Evolutionary conservation across 2,113 vertebrate species (phyloP).

Genomic region (Ammodramus savannarum): DNA sequence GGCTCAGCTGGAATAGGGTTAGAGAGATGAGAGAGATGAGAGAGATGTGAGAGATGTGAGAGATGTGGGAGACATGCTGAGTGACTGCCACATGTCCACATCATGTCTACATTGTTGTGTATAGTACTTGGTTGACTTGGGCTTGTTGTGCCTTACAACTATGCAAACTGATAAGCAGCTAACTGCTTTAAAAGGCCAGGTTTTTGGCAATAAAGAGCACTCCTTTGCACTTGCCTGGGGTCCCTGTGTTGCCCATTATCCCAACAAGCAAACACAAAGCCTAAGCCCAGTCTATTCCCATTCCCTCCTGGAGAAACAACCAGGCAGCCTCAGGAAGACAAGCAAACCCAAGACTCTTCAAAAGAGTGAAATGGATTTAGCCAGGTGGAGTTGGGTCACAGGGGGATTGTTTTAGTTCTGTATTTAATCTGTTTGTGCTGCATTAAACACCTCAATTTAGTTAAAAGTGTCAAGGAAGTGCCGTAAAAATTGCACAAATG

Average conservation of each 20-base stretch:
- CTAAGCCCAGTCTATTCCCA: neutral
- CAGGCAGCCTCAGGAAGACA: neutral
- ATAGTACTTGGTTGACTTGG: neutral
- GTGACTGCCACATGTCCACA: neutral
- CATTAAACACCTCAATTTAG: neutral
- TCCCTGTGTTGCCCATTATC: accelerated
- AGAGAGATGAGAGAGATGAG: neutral
- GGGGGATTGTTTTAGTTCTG: neutral
- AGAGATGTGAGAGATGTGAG: neutral
- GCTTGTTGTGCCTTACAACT: neutral
- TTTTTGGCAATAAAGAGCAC: neutral
- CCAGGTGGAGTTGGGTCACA: neutral
- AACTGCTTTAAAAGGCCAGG: accelerated
- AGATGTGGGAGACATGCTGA: neutral
- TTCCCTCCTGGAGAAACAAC: neutral
- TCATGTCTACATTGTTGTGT: neutral
- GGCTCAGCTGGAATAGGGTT: neutral
- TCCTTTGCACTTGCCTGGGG: neutral
- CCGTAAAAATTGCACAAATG: neutral
- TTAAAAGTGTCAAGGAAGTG: neutral
- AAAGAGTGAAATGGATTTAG: neutral
- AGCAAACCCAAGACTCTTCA: neutral
- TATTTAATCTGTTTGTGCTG: neutral
- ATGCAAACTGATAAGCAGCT: neutral
- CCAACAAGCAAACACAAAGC: neutral